These are phyloP conservation scores for Holothuria scabra DNA, from an alignment of 53 echinoderm and acorn worm genomes.

Conservation along the genomic window DNA sequence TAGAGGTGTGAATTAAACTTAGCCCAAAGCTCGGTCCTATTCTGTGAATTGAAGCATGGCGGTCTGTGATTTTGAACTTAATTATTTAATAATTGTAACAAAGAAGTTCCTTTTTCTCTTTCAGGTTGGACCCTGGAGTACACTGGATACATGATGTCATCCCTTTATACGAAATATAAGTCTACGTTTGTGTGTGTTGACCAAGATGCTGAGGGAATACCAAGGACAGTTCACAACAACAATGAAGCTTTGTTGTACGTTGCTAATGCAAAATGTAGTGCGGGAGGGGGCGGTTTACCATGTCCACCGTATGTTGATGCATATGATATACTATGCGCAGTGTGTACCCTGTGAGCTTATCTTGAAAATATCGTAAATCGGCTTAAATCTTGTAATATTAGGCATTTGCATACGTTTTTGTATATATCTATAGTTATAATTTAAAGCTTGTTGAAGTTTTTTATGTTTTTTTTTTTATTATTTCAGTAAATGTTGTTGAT, in stretches of 20 bases:
- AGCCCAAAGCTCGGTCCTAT: no score
- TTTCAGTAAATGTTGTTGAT: no score
- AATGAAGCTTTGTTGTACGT: conserved; percentile 7
- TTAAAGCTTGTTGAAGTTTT: no score
- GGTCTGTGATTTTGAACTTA: no score
- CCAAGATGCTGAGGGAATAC: conserved; percentile 36
- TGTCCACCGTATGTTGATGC: conserved; percentile 23
- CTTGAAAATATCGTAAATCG: no score
- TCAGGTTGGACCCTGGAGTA: conserved; percentile 36
- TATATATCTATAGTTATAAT: no score
- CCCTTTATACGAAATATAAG: conserved; percentile 4
- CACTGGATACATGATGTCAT: conserved; percentile 35
- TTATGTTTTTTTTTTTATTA: no score
- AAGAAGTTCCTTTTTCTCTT: background rate
- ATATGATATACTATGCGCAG: conserved; percentile 27
- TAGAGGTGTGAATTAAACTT: no score
- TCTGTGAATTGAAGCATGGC: no score
- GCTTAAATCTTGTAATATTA: no score
- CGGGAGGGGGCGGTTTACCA: conserved; percentile 11
- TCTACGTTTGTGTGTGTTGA: conserved; percentile 35
- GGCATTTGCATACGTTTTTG: no score
- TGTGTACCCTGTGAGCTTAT: conserved; percentile 1
- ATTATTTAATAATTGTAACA: no score
- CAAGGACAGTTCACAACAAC: conserved; percentile 24
- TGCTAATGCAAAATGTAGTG: conserved; percentile 24